A percentile compares a stretch with the other conserved stretches of the same genome.
These are phyloP conservation scores for Mesorhabditis sp. DNA, from an alignment of 2,888 invertebrate genomes.

Conservation along the genomic window DNA sequence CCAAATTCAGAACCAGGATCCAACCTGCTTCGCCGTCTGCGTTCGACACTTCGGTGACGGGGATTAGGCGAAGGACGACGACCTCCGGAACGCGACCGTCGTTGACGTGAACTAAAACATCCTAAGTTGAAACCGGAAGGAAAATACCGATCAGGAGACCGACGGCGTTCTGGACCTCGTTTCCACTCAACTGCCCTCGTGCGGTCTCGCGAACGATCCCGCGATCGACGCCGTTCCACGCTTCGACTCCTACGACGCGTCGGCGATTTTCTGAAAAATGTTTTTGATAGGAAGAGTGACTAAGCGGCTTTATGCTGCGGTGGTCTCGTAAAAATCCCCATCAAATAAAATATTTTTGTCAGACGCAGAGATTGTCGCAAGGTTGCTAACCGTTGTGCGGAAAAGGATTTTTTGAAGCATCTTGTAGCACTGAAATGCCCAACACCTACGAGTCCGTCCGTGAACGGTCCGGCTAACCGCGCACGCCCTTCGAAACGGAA, in stretches of 20 bases:
- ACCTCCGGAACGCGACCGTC: not conserved
- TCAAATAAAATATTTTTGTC: too few species aligned
- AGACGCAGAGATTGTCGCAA: too few species aligned
- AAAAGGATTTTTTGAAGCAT: too few species aligned
- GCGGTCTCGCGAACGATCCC: not conserved
- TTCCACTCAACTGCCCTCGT: too few species aligned
- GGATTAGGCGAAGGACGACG: not conserved
- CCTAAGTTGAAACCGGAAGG: not conserved
- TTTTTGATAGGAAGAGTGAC: too few species aligned
- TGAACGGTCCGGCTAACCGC: too few species aligned
- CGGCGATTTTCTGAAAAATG: not conserved
- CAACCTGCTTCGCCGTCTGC: constrained; percentile 6
- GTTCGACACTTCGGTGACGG: not conserved
- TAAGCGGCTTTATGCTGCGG: too few species aligned
- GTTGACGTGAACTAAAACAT: not conserved
- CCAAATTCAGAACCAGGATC: not conserved
- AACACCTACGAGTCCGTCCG: too few species aligned
- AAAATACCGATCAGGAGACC: not conserved
- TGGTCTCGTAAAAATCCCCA: too few species aligned
- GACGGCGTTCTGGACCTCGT: constrained; percentile 1
- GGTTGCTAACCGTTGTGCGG: too few species aligned
- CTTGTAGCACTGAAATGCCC: too few species aligned
- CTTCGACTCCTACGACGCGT: not conserved
- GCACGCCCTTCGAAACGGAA: too few species aligned
- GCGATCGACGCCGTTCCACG: not conserved